Base-by-base conservation (phyloP, 2,797 vertebrate species). In the Sebastiscus albofasciatus region DNA sequence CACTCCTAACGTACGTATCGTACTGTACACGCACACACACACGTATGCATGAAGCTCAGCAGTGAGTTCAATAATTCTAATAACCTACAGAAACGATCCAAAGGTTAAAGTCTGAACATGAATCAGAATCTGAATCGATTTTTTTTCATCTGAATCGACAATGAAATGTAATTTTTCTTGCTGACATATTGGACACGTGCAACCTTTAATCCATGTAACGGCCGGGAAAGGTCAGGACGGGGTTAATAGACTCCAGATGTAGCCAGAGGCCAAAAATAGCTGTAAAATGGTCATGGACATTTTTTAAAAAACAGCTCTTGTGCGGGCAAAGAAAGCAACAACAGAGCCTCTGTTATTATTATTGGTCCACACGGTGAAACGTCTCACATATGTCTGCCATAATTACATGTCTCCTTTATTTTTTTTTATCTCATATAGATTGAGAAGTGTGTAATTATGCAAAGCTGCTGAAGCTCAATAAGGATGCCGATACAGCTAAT, bases 241-340 rank as follows among this genome's bases (percentile, higher is more conserved):
- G 86, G 86, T 91, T 92, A 90, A 92, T 90, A 71, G 85, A 88
- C 67, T 70, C 4, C 46, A 80, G 75, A 76, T 49, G 79, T 18
- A 67, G 77, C 75, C 85, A 61, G 8, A 29, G 77, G 82, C 61
- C 49, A 16, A 18, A 46, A 79, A 80, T 5, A 79, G 31, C 56
- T 4, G 52, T 58, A 65, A 79, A 66, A 52, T 22, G 1, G 58
- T 73, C 14, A 46, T 42, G 29, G 33, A 42, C 24, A 46, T 33
- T 65, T 65, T 27, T 54, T 27, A 0, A 27, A 69, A 62, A 72
- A 11, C 26, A 34, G 12, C 26, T 56, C 22, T n/a, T 26, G 20
- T 10, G n/a, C 52, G 0, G 2, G 20, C 12, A 26, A 6, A 39
- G 0, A 59, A 70, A 74, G 29, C n/a, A 34, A 8, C 6, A 13